Evolutionary conservation across 2,888 invertebrate genomes (phyloP).

Genomic region (Allolobophora icterica): DNA sequence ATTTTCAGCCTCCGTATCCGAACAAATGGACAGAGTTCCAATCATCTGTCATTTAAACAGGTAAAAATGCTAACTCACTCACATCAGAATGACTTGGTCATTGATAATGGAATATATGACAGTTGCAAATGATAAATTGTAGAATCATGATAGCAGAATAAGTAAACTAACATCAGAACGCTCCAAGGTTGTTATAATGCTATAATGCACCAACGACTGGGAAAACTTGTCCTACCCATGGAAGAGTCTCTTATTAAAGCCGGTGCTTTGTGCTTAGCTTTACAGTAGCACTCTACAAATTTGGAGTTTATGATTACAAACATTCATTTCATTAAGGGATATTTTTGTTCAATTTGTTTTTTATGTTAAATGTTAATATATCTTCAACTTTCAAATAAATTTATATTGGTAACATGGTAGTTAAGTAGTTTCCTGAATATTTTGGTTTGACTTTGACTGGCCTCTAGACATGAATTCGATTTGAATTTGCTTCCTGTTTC

Average conservation of each 20-base stretch:
- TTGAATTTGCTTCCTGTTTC: no score
- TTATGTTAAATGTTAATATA: not conserved
- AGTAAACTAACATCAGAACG: not conserved
- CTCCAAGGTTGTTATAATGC: not conserved
- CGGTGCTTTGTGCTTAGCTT: no score
- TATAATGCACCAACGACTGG: not conserved
- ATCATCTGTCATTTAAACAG: not conserved
- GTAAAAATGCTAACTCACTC: not conserved
- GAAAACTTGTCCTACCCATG: not conserved
- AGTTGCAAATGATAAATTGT: no score
- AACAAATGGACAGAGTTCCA: slow-evolving; percentile 11
- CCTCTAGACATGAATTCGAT: no score
- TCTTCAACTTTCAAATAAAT: not conserved
- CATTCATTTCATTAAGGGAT: not conserved
- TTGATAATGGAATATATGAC: not conserved
- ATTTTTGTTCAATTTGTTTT: not conserved
- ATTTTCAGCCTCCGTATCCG: not conserved
- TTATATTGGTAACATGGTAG: no score
- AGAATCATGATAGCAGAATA: not conserved
- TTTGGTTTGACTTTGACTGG: no score
- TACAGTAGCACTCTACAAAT: no score
- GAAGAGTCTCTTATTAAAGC: not conserved
- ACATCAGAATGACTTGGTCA: not conserved
- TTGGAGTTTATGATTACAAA: no score
- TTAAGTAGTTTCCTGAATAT: no score